Evolutionary conservation across 2,113 vertebrate species (phyloP), one percentile per base, ranked within the genome.

Genomic region (Caloenas nicobarica): DNA sequence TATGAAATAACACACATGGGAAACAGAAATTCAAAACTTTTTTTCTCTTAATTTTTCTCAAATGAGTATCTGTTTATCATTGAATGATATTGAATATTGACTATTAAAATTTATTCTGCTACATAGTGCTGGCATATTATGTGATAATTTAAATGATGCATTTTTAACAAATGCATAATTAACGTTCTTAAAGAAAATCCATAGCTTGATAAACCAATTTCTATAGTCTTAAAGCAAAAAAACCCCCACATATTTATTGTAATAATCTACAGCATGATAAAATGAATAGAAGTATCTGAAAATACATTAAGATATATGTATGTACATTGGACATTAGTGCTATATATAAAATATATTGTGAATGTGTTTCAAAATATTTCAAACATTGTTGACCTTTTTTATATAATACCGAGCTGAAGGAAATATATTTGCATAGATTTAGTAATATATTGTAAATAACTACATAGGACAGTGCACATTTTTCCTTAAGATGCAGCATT

Each of bases 391-490:
- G 98, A 98, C 98, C 98, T 98, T 98, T 98, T 97, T 98, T 98
- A 98, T 97, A 97, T 98, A 97, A 98, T 95, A 97, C 92, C 14
- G 58, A 96, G 97, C 97, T 98, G n/a, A 38, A 95, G 92, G 95
- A 98, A 98, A 97, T 97, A 96, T 96, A 98, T 98, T 98, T 98
- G 98, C 98, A 98, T 98, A 98, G 97, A 97, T 98, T 98, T 98
- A 98, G 98, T 97, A 95, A 97, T 98, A 97, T 97, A 97, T 97
- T 97, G 97, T 98, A 98, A 98, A 98, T 98, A 98, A 98, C 97
- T 97, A 95, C 94, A 38, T 64, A 96, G 97, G 97, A 98, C 98
- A 97, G 95, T 97, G 94, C 97, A 95, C 97, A 97, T 98, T 98
- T 98, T 98, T 98, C 97, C 97, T 97, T 98, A 98, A 98, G 98